Evolutionary conservation across 2,113 vertebrate genomes (phyloP).

Genomic region (Nipponia nippon): DNA sequence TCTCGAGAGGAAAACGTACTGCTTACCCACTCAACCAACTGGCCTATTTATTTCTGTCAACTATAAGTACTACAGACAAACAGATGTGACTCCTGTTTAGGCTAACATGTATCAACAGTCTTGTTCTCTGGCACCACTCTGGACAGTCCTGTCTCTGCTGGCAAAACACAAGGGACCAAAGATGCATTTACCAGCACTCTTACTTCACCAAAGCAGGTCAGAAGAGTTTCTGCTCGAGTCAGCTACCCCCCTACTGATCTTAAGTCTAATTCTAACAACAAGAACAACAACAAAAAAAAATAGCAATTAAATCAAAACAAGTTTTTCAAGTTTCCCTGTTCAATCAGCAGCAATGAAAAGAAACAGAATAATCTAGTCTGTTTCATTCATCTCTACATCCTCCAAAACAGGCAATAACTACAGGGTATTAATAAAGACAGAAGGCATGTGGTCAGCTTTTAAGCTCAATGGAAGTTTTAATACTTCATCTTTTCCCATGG

Average conservation of each 20-base stretch:
- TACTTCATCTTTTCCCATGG: neutral
- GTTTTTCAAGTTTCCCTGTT: neutral
- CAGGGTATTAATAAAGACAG: neutral
- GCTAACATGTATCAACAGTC: neutral
- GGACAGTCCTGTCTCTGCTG: neutral
- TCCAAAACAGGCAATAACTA: neutral
- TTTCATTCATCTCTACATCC: neutral
- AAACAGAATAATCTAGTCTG: neutral
- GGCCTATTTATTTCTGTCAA: neutral
- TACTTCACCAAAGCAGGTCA: neutral
- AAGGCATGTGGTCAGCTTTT: neutral
- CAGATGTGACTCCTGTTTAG: neutral
- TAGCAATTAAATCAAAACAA: neutral
- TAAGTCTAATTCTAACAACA: neutral
- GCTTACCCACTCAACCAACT: neutral
- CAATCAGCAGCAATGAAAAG: neutral
- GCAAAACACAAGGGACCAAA: neutral
- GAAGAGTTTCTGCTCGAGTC: neutral
- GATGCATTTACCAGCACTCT: neutral
- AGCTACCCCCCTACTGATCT: neutral
- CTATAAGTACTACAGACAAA: neutral
- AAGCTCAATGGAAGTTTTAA: neutral
- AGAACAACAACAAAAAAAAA: neutral
- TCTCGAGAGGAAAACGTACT: fast-evolving
- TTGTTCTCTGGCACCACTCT: neutral